Conservation (phyloP, 2,113 vertebrate species). For the Balaeniceps rex region DNA sequence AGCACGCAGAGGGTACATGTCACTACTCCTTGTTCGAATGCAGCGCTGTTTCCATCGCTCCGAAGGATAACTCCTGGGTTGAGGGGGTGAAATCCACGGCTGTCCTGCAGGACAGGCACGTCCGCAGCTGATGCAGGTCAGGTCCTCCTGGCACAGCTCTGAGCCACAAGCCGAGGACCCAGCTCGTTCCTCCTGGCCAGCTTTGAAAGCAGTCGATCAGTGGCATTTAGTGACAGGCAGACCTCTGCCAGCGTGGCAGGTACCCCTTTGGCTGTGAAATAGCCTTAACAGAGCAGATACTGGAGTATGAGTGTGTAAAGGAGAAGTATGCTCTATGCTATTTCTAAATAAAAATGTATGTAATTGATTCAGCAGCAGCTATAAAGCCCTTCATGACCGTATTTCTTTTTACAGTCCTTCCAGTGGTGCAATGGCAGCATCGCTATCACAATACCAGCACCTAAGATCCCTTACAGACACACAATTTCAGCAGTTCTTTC, state of each 20-base stretch:
- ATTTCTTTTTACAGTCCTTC: neutral
- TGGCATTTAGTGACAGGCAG: neutral
- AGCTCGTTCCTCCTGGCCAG: fast-evolving
- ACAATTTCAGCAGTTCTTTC: neutral
- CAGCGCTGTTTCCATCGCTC: fast-evolving
- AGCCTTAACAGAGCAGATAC: neutral
- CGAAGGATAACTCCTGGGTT: neutral
- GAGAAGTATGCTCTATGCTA: neutral
- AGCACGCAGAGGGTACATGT: fast-evolving
- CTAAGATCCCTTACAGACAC: no score
- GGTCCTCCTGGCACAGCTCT: neutral
- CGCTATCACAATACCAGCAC: neutral
- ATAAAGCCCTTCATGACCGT: neutral
- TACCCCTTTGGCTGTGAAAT: neutral
- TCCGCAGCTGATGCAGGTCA: neutral
- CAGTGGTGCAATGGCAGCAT: neutral
- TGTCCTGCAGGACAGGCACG: no score
- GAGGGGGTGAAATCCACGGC: neutral
- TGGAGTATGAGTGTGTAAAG: neutral
- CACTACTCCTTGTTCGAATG: neutral
- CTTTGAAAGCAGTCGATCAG: neutral
- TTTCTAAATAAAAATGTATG: neutral
- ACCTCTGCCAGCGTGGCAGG: neutral
- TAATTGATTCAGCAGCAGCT: neutral
- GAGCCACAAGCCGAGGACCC: neutral